Evolutionary conservation across 2,113 vertebrate genomes (phyloP).

Genomic region (Antechinus stuartii): DNA sequence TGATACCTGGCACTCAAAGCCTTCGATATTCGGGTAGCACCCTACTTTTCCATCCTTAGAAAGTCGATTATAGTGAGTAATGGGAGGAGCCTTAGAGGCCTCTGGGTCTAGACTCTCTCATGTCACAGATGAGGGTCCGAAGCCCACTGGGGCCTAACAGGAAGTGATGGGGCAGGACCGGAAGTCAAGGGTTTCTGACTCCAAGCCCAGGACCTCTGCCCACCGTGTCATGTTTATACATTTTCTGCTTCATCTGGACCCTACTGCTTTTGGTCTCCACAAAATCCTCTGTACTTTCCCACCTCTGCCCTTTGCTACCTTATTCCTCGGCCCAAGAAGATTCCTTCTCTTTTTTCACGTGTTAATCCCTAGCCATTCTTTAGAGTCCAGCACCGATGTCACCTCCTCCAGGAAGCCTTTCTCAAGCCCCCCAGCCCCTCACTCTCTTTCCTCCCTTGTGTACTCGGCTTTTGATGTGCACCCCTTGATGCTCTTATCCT

Average conservation of each 20-base stretch:
- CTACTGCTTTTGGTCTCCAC: neutral
- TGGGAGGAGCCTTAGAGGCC: neutral
- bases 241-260: neutral
- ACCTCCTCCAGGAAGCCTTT: neutral
- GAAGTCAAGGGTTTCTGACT: neutral
- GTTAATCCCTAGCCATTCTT: neutral
- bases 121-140: neutral
- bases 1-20: neutral
- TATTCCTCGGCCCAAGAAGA: neutral
- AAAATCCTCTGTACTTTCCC: neutral
- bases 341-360: neutral
- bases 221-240: neutral
- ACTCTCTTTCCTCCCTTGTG: neutral
- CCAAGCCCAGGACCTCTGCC: neutral
- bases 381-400: neutral
- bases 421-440: neutral
- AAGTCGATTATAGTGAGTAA: neutral
- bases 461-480: neutral
- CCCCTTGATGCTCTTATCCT: neutral
- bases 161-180: neutral
- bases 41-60: neutral
- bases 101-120: neutral
- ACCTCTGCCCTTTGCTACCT: neutral
- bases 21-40: neutral
- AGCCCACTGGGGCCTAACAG: neutral